A percentile compares a stretch with the other conserved stretches of the same genome.
phyloP scores from a whole-genome alignment of 2,888 invertebrate genomes.

The Acronicta aceris region DNA sequence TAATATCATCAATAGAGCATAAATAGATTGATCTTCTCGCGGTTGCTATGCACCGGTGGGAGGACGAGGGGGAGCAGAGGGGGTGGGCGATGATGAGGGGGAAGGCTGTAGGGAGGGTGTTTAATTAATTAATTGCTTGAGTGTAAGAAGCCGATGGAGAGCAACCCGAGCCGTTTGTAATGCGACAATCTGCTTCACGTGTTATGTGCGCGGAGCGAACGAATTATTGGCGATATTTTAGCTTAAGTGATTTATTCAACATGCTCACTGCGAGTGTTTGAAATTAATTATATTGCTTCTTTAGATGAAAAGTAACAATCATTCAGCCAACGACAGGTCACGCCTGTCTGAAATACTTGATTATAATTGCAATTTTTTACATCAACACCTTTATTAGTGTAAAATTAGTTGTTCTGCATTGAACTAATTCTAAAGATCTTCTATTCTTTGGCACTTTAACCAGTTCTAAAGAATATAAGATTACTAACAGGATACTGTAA shows the following conservation, averaged over 20 bases:
- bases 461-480: no score
- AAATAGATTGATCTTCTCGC: slow-evolving; percentile 20
- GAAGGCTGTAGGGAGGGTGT: slow-evolving; percentile 1
- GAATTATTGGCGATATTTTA: slow-evolving; percentile 10
- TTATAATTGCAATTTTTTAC: no score
- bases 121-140: slow-evolving; percentile 53
- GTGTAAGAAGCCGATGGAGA: slow-evolving; percentile 44
- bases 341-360: no score
- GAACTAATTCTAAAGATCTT: no score
- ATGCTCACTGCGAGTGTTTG: neutral
- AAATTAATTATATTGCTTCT: neutral
- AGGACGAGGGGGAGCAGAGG: neutral
- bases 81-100: neutral
- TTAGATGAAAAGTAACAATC: neutral
- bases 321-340: no score
- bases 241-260: neutral
- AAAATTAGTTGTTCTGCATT: no score
- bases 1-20: slow-evolving; percentile 29
- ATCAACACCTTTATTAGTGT: no score
- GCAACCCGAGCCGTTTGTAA: slow-evolving; percentile 37
- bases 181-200: slow-evolving; percentile 32
- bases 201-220: slow-evolving; percentile 7
- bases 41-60: slow-evolving; percentile 31
- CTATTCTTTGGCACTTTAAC: no score
- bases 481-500: no score